These are phyloP conservation scores for Desmodus rotundus DNA, from an alignment of 2,113 vertebrate genomes.

Conservation along the genomic window DNA sequence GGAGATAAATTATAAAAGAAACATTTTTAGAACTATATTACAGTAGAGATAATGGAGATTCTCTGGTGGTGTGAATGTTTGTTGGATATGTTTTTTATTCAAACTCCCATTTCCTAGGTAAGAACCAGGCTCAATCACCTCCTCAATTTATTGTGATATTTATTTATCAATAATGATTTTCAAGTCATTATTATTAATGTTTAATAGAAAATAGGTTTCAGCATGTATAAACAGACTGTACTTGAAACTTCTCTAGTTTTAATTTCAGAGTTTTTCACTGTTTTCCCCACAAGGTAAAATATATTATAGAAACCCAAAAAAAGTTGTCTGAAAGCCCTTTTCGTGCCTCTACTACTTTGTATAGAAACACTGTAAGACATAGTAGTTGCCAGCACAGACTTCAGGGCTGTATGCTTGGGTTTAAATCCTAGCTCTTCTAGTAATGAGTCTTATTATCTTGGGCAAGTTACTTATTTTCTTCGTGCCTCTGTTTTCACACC, in stretches of 20 bases:
- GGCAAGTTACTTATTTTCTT: neutral
- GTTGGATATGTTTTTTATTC: constrained; percentile 32
- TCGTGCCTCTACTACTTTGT: neutral
- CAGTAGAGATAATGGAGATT: constrained; percentile 42
- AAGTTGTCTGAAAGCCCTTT: neutral
- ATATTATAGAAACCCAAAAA: neutral
- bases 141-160: constrained; percentile 36
- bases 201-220: neutral
- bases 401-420: neutral
- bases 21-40: constrained; percentile 37
- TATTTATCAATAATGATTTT: constrained; percentile 36
- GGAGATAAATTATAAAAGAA: constrained; percentile 33
- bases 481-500: neutral
- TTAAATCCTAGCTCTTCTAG: neutral
- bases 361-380: neutral
- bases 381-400: neutral
- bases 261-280: constrained; percentile 2
- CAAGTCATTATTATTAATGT: constrained; percentile 18
- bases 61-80: neutral
- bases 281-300: neutral
- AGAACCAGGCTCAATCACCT: neutral
- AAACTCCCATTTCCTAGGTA: constrained; percentile 29
- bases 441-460: neutral
- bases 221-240: neutral
- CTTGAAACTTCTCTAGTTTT: constrained; percentile 24